Percentiles rank a stretch among this genome's conserved stretches.
phyloP scores from a whole-genome alignment of 2,888 invertebrate genomes.

The Altica lythri region DNA sequence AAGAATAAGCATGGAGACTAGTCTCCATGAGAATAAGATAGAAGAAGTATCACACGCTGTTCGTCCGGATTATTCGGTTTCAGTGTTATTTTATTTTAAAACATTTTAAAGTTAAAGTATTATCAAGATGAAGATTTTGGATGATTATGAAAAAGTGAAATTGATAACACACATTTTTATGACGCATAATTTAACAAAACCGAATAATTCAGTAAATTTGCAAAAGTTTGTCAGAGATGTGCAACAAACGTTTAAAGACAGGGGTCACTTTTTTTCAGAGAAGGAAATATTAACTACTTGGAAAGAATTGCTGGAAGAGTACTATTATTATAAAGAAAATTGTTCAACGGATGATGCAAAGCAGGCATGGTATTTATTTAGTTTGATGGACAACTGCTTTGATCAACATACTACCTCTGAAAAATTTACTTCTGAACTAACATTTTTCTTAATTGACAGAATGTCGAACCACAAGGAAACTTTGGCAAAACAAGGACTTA shows the following conservation, averaged over 20 bases:
- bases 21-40: no score
- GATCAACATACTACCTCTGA: constrained; percentile 26
- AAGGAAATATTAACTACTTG: constrained; percentile 29
- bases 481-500: constrained; percentile 22
- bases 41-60: not conserved
- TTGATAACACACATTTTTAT: constrained; percentile 15
- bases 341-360: constrained; percentile 27
- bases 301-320: constrained; percentile 28
- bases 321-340: constrained; percentile 28
- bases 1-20: no score
- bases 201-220: constrained; percentile 18
- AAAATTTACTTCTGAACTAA: constrained; percentile 19
- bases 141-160: constrained; percentile 14
- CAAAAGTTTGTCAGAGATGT: constrained; percentile 17
- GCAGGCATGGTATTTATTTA: constrained; percentile 31
- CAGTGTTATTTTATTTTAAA: not conserved
- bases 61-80: not conserved
- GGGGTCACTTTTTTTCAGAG: constrained; percentile 16
- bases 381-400: constrained; percentile 33
- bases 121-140: constrained; percentile 12
- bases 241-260: constrained; percentile 10
- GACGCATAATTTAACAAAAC: constrained; percentile 10
- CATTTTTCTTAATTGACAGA: constrained; percentile 23
- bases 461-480: constrained; percentile 24
- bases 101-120: not conserved